Conservation (phyloP, 1,140 invertebrate species). For the Drosophila teissieri region DNA sequence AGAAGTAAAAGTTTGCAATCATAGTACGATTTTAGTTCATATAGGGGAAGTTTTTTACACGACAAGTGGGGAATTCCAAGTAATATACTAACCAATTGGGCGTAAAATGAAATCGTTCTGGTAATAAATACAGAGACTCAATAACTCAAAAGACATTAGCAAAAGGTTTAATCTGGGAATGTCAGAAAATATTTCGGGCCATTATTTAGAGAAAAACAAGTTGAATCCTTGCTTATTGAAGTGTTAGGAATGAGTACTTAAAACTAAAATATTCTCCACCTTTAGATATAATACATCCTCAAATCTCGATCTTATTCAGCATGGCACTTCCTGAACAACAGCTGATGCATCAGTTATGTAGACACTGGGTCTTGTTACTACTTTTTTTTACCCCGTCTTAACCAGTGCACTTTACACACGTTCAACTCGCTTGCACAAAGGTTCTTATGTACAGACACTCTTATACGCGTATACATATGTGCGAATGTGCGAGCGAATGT, state of each 20-base stretch:
- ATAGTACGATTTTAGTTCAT: conserved; percentile 34
- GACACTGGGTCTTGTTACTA: conserved; percentile 3
- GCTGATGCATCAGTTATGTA: conserved; percentile 16
- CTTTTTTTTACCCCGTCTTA: conserved; percentile 18
- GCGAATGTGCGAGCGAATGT: neutral
- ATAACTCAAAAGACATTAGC: conserved; percentile 28
- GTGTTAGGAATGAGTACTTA: too few relatives aligned
- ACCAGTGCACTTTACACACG: conserved; percentile 17
- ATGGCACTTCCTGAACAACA: neutral
- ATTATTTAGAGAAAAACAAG: neutral
- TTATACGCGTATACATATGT: neutral
- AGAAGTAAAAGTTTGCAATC: conserved; percentile 52
- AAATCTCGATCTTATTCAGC: neutral
- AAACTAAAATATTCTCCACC: too few relatives aligned
- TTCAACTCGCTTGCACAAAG: conserved; percentile 14
- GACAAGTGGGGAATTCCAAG: conserved; percentile 33
- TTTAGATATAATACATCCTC: too few relatives aligned
- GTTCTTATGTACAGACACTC: conserved; percentile 13
- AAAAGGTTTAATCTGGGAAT: neutral
- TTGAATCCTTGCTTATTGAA: too few relatives aligned
- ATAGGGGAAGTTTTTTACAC: conserved; percentile 26
- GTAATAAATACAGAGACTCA: conserved; percentile 19
- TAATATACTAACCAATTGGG: conserved; percentile 64
- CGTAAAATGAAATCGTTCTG: conserved; percentile 46
- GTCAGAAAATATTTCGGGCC: neutral